phyloP scores from a whole-genome alignment of 1,140 invertebrate genomes.

The Zaprionus lachaisei region DNA sequence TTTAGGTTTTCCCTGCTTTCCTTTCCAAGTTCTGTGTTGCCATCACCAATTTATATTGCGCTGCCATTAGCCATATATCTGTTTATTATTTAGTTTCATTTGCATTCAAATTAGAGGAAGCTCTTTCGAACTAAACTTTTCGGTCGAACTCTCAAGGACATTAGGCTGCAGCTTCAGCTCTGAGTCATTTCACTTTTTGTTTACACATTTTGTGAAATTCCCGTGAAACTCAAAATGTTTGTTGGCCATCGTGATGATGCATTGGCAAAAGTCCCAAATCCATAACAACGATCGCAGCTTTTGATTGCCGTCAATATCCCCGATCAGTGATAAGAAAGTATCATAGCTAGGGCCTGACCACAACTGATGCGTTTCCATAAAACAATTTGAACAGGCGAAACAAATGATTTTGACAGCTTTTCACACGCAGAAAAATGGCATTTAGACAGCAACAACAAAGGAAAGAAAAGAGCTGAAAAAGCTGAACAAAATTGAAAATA shows the following conservation, averaged over 20 bases:
- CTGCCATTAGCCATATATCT: no score
- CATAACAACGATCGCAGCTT: not conserved
- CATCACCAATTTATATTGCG: no score
- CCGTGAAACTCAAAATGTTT: not conserved
- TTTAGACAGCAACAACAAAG: slow-evolving; percentile 49
- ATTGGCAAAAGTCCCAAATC: not conserved
- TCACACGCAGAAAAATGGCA: slow-evolving; percentile 74
- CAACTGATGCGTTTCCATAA: slow-evolving; percentile 21
- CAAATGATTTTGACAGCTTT: slow-evolving; percentile 73
- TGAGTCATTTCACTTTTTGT: slow-evolving; percentile 19
- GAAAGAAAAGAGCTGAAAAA: slow-evolving; percentile 9
- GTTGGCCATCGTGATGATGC: slow-evolving; percentile 7
- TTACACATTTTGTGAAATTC: slow-evolving; percentile 3
- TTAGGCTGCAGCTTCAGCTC: not conserved
- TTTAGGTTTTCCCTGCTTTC: no score
- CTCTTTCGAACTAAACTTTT: not conserved
- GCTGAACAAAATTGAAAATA: slow-evolving; percentile 44
- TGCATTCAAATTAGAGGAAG: no score
- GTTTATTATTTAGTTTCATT: no score
- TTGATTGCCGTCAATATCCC: not conserved
- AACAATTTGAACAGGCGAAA: slow-evolving; percentile 43
- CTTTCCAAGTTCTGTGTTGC: no score
- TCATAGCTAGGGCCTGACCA: slow-evolving; percentile 26
- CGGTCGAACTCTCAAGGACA: slow-evolving; percentile 24
- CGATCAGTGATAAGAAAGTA: slow-evolving; percentile 24